Base-by-base conservation (phyloP, 2,888 invertebrate genomes). In the Malthinus seriepunctatus region DNA sequence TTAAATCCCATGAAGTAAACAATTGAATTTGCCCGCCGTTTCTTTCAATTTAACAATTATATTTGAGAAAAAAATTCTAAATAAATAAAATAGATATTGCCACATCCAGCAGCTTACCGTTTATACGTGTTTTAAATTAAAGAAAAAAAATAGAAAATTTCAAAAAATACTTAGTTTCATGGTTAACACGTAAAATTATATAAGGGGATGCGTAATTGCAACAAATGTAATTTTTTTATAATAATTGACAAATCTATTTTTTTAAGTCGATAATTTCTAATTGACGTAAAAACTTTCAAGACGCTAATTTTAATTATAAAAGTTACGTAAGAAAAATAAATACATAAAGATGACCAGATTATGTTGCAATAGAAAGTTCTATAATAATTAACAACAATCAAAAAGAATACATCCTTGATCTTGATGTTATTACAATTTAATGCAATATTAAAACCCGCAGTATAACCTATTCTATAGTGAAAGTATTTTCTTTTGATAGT, bases 401-500 rank as follows among this genome's bases (percentile, higher is more conserved):
- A 15, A 39, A 56, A 51, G 56, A 49, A 45, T 35, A 42, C 47
- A 60, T 55, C 60, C 60, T 60, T 60, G 60, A 60, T 60, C 60
- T 60, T 60, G 60, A 35, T 14, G 42, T 35, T 32, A 42, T 31
- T 8, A 15, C 14, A 14, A n/a, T n/a, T 15, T 14, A 42, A 15
- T 55, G 56, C 55, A 51, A 32, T 60, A 55, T 56, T 47, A 48
- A 34, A 55, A 37, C 32, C 32, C 23, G 34, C n/a, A 48, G 39
- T 32, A 32, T 23, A 60, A 51, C 32, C 33, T 23, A 15, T 11
- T 32, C 9, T 9, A 6, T 45, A 46, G 60, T 56, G 55, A 59
- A 52, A 49, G 54, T 54, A 15, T 35, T 47, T 23, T 23, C 23
- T 23, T 23, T 23, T 23, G 23, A 23, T 23, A 23, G 5, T 23